Conservation (phyloP, 2,113 vertebrate species). For the Leptodactylus fuscus region DNA sequence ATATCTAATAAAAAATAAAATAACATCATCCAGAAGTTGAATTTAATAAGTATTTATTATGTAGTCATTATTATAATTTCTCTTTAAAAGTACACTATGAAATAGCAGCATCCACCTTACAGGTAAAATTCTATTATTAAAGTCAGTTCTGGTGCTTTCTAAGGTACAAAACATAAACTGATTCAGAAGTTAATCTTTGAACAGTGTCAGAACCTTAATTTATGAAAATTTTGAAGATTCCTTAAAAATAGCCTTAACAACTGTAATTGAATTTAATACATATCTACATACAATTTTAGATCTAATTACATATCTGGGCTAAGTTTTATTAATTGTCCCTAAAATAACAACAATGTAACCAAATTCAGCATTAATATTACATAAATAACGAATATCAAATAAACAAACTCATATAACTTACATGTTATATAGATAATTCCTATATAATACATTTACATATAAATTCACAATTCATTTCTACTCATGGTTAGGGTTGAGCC, state of each 20-base stretch:
- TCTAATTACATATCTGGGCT: neutral
- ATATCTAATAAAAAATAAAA: constrained; percentile 33
- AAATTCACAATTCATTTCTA: neutral
- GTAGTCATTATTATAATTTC: neutral
- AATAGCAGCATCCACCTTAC: neutral
- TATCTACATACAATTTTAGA: neutral
- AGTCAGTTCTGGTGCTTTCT: neutral
- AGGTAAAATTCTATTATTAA: neutral
- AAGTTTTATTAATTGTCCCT: neutral
- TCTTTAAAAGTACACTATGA: neutral
- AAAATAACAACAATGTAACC: neutral
- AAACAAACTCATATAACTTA: neutral
- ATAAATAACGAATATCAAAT: neutral
- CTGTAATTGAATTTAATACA: neutral
- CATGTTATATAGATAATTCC: neutral
- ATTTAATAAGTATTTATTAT: neutral
- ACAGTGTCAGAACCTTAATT: neutral
- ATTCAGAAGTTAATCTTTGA: neutral
- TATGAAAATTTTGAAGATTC: too few relatives aligned
- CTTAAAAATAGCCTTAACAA: too few relatives aligned
- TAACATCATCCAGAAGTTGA: neutral
- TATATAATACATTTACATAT: neutral
- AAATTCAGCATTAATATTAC: neutral
- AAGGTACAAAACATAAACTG: neutral
- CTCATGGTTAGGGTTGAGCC: too few relatives aligned